Conservation (phyloP, 2,113 vertebrate species). For the Cynopterus brachyotis region DNA sequence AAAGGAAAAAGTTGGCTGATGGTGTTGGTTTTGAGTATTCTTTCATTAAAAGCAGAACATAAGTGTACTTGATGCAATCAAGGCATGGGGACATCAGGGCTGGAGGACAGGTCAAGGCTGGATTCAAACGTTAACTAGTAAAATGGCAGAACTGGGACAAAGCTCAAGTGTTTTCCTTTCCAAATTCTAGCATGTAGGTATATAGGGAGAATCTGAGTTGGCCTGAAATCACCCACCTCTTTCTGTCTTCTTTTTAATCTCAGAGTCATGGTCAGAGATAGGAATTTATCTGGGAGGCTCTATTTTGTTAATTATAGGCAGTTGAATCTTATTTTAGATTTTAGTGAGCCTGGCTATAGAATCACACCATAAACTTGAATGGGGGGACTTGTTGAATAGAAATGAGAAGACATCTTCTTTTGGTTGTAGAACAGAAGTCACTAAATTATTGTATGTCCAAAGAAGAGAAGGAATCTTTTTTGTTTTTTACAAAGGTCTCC, state of each 20-base stretch:
- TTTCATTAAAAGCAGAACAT: not conserved
- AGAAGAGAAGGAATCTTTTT: not conserved
- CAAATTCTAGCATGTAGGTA: not conserved
- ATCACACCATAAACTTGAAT: not conserved
- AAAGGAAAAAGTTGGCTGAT: not conserved
- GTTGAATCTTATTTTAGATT: not conserved
- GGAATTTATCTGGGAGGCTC: not conserved
- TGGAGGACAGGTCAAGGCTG: not conserved
- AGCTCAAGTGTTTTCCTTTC: not conserved
- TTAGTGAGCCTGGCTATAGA: not conserved
- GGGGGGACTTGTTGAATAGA: not conserved
- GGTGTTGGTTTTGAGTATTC: not conserved
- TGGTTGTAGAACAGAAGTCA: not conserved
- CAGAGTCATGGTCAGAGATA: not conserved
- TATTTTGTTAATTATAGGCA: not conserved
- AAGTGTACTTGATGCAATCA: not conserved
- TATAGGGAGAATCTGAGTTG: not conserved
- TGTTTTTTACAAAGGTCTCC: not conserved
- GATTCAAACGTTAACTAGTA: not conserved
- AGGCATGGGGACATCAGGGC: accelerated
- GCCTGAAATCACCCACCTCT: not conserved
- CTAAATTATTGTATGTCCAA: not conserved
- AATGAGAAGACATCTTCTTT: not conserved
- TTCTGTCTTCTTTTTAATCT: slow-evolving; percentile 30
- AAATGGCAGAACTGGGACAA: not conserved